Evolutionary conservation across 1,140 invertebrate species (phyloP).

Genomic region (Spodoptera frugiperda): DNA sequence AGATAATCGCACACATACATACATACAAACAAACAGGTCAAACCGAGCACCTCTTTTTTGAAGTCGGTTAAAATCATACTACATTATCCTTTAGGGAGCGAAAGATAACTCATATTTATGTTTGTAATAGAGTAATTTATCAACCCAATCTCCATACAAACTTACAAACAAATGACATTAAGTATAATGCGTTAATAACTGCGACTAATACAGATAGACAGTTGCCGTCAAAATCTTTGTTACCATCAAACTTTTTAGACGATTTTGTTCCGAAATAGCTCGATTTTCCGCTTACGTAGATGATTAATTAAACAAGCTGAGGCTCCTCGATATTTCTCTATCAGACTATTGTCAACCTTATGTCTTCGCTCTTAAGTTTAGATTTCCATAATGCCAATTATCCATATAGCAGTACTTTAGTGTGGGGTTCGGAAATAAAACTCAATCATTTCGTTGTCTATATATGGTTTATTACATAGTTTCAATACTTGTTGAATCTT

Average conservation of each 20-base stretch:
- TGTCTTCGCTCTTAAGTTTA: not conserved
- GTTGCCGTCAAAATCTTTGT: slow-evolving; percentile 43
- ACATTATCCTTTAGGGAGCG: too few relatives aligned
- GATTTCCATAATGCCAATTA: not conserved
- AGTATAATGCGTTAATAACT: slow-evolving; percentile 28
- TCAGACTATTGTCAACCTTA: slow-evolving; percentile 2
- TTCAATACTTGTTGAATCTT: not conserved
- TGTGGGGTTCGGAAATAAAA: slow-evolving; percentile 12
- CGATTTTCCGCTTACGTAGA: slow-evolving; percentile 69
- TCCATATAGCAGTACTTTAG: not conserved
- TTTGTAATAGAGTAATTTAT: not conserved
- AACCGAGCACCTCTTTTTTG: too few relatives aligned
- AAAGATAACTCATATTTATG: too few relatives aligned
- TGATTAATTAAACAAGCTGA: slow-evolving; percentile 71
- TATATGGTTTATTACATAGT: slow-evolving; percentile 9
- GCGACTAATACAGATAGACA: slow-evolving; percentile 35
- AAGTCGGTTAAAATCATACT: too few relatives aligned
- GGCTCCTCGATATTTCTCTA: not conserved
- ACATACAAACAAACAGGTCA: too few relatives aligned
- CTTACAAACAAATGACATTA: slow-evolving; percentile 12
- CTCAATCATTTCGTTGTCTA: slow-evolving; percentile 4
- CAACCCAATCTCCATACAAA: not conserved
- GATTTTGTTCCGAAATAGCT: slow-evolving; percentile 59
- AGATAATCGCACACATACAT: too few relatives aligned
- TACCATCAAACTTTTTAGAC: slow-evolving; percentile 47